Evolutionary conservation across 2,113 vertebrate species (phyloP), one percentile per base, ranked within the genome.

Genomic region (Mirounga angustirostris): DNA sequence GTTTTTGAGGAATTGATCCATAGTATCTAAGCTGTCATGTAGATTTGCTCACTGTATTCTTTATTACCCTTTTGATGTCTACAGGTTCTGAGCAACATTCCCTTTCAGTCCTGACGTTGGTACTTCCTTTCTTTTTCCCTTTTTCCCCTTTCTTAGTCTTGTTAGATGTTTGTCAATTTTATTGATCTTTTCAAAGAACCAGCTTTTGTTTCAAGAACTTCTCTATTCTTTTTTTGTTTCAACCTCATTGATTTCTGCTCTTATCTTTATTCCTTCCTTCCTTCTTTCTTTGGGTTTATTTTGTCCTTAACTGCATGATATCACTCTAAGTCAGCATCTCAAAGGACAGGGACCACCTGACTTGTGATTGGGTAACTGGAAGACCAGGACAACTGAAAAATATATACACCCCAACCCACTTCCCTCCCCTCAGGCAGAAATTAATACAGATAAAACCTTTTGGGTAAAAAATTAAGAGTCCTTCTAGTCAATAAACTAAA

Each of bases 171-270:
- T 71, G 74, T 92, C 54, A 43, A 71, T 80, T 87, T 87, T 33
- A 54, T 73, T 73, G 43, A 63, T 46, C 11, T 81, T 95, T 63
- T 73, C 61, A 54, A 92, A 95, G 74, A 90, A 69, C 21, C 16
- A 54, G 1, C 33, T 50, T 83, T n/a, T 59, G 26, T 90, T 90
- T 80, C 71, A 54, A 1, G 50, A 40, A 78, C 19, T 89, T 95
- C 56, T 56, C 9, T 89, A 76, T 18, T 40, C 19, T 24, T 78
- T 73, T 89, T 82, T n/a, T 61, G 14, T 92, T 92, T 81, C 33
- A 92, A 40, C 56, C 63, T 79, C 54, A 93, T 26, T 43, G 33
- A 69, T 90, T 93, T 94, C 80, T 84, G 91, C 26, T 82, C 63
- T 88, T 71, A 40, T 71, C 82, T 81, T 88, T 54, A 36, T 82